Base-by-base conservation (phyloP, 1,140 invertebrate genomes). In the Pseudachorutes palmiensis region DNA sequence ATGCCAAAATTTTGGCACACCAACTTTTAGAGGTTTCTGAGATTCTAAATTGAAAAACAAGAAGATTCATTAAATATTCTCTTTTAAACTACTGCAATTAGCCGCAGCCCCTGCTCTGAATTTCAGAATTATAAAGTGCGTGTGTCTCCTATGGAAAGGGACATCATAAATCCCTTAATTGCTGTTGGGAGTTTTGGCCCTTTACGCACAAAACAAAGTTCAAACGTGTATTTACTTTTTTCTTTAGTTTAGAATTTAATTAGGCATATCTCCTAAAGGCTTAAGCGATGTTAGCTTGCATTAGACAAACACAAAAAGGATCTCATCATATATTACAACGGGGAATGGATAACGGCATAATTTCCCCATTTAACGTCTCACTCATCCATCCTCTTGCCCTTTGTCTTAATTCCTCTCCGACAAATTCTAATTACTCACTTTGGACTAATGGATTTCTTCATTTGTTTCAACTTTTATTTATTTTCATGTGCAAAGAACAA, bases 231-330 rank as follows among this genome's bases (percentile, higher is more conserved):
- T n/a, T n/a, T n/a, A n/a, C n/a, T n/a, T n/a, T n/a, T n/a, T n/a
- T n/a, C n/a, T n/a, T n/a, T n/a, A 45, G 36, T 45, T 45, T 45
- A 45, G 36, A 45, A 45, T 45, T 45, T 45, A 45, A 45, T 45
- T 45, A 45, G 36, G 36, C 36, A 45, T 45, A 45, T 45, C 36
- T 45, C 36, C 19, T 45, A 45, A 12, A 45, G 36, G 9, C n/a
- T n/a, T n/a, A n/a, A 45, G 36, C 9, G 36, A 9, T 19, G 9
- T 45, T 19, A 9, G 9, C 36, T 45, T 45, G 9, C 36, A 45
- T 45, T 45, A 45, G 9, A 19, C 36, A 45, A 45, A 45, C 36
- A 45, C 19, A 45, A 45, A 45, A 45, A 45, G 19, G 36, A 12
- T 45, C 19, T 45, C 19, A 45, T 12, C 9, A 45, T 19, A 45